Conservation (phyloP, 2,888 invertebrate genomes). For the Latrodectus elegans region DNA sequence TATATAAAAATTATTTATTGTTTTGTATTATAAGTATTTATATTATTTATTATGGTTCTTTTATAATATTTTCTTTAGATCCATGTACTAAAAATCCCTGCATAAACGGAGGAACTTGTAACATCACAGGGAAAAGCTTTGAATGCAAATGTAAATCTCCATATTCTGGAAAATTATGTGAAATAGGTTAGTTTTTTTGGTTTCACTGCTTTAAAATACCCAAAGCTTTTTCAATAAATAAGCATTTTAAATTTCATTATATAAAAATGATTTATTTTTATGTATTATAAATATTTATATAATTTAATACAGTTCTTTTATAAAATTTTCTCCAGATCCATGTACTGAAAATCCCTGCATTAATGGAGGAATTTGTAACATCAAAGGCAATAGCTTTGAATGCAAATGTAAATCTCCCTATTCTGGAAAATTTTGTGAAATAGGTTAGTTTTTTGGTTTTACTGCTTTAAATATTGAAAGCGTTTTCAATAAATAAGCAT, state of each 20-base stretch:
- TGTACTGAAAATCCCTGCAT: constrained; percentile 28
- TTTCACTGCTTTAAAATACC: too few relatives aligned
- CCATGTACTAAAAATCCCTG: constrained; percentile 30
- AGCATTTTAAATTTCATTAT: too few relatives aligned
- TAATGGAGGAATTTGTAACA: constrained; percentile 33
- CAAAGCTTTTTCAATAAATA: too few relatives aligned
- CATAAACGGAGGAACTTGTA: constrained; percentile 36
- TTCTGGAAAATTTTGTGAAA: constrained; percentile 19
- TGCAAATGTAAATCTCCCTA: constrained; percentile 18
- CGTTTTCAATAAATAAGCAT: too few relatives aligned
- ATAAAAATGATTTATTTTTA: too few relatives aligned
- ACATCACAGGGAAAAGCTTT: background rate
- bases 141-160: constrained; percentile 15
- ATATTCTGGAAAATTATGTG: constrained; percentile 17
- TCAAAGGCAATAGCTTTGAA: background rate
- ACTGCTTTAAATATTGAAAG: too few relatives aligned
- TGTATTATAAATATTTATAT: too few relatives aligned
- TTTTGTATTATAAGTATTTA: too few relatives aligned
- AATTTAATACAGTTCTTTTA: too few relatives aligned
- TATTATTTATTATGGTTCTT: too few relatives aligned
- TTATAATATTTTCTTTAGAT: background rate
- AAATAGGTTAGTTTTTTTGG: background rate
- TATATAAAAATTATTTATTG: too few relatives aligned
- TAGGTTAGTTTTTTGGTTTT: background rate
- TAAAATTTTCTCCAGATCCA: background rate